Conservation (phyloP, 2,113 vertebrate species). For the Cynopterus brachyotis region DNA sequence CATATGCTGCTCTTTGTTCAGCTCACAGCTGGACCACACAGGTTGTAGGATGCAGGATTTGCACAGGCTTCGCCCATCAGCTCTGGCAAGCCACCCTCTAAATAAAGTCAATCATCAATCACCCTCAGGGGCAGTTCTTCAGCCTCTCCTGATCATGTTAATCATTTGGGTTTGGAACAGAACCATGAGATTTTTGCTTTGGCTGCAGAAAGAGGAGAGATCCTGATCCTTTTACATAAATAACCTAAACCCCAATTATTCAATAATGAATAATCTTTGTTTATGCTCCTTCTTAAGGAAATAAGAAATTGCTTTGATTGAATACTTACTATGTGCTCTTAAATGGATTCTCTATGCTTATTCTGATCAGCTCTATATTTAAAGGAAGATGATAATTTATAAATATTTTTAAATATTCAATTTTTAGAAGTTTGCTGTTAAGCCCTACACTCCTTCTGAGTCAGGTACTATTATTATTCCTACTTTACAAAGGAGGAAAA, state of each 20-base stretch:
- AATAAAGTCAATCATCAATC: background rate
- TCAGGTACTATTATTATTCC: background rate
- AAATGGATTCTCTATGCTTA: background rate
- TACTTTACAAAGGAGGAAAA: background rate
- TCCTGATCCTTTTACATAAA: slow-evolving; percentile 40
- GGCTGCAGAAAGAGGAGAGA: background rate
- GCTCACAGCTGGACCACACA: slow-evolving; percentile 51
- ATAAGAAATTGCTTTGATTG: slow-evolving; percentile 31
- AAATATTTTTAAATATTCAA: slow-evolving; percentile 42
- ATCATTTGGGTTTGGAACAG: background rate
- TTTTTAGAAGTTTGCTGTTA: background rate
- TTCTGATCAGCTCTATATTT: background rate
- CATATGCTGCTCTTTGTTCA: slow-evolving; percentile 15
- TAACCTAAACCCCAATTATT: background rate
- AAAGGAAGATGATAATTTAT: background rate
- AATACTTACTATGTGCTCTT: background rate
- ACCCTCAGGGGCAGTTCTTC: background rate
- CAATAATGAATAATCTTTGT: slow-evolving; percentile 15
- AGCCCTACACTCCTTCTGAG: background rate
- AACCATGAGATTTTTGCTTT: background rate
- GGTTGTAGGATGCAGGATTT: slow-evolving; percentile 26
- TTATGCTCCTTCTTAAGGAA: slow-evolving; percentile 21
- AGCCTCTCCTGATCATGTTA: background rate
- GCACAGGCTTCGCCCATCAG: background rate
- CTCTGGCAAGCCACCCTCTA: background rate